Evolutionary conservation across 92 coral and sea anemone species (phyloP), one percentile per base, ranked within the genome.

Genomic region (Pocillopora meandrina): DNA sequence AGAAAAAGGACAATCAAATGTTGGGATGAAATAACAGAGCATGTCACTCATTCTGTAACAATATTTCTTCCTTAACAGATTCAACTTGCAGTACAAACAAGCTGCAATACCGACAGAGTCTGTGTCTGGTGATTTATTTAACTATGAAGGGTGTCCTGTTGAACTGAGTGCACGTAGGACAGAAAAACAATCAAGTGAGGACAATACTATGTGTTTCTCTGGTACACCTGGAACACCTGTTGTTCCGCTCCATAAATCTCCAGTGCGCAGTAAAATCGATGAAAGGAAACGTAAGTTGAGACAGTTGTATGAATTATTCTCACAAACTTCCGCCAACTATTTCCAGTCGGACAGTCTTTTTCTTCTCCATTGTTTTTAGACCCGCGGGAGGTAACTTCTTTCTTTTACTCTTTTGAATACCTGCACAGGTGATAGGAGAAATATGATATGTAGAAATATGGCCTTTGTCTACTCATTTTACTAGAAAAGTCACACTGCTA

Each of bases 21-120:
- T 20, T 10, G 20, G 31, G 23, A 10, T 9, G 62, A 10, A 59
- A 16, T 59, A 12, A 59, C 62, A 59, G 14, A 57, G 14, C 61
- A 9, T 59, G 62, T 4, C 3, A n/a, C 70, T 26, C 9, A n/a
- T 19, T 65, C 12, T 9, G 13, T 65, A 21, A 65, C 21, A 13
- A 31, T 52, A 67, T 49, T 55, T 5, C 56, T 59, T 23, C 20
- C 17, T 57, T 59, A 10, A 52, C 82, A 89, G 92, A 56, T 89
- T 76, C 84, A 86, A 89, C 75, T 66, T 81, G 3, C 71, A n/a
- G 49, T 89, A 89, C 67, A 75, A 72, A 61, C 64, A 73, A 23
- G 35, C 15, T 47, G 89, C 92, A 80, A 74, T 61, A 65, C 79
- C 82, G 19, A 79, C 92, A 10, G 65, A 67, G 55, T 82, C 78